Conservation (phyloP, 2,113 vertebrate genomes). For the Psilopogon haemacephalus region DNA sequence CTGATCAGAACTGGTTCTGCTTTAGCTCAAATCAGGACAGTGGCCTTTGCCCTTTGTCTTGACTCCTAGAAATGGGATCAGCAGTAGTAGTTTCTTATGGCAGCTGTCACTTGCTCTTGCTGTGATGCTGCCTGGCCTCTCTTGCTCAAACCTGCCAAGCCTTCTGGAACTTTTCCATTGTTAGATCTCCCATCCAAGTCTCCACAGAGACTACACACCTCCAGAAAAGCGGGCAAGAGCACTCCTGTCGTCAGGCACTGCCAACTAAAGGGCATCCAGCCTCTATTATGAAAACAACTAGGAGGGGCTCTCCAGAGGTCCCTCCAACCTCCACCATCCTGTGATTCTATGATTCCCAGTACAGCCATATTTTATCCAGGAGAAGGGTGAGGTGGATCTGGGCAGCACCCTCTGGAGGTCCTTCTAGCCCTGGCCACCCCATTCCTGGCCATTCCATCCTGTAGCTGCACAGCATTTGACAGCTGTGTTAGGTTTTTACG, state of each 20-base stretch:
- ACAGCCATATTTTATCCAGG: background rate
- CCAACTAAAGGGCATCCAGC: background rate
- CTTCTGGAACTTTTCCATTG: background rate
- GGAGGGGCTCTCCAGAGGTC: background rate
- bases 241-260: background rate
- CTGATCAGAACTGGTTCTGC: too few species aligned
- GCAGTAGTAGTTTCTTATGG: too few species aligned
- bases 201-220: background rate
- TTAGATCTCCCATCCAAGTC: background rate
- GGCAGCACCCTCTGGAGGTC: background rate
- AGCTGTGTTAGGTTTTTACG: slow-evolving; percentile 9
- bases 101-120: too few species aligned
- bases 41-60: too few species aligned
- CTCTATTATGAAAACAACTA: background rate
- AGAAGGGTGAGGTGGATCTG: background rate
- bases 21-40: too few species aligned
- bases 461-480: background rate
- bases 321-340: background rate
- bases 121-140: background rate
- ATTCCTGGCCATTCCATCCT: background rate
- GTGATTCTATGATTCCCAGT: background rate
- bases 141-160: background rate
- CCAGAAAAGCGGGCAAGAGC: background rate
- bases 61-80: too few species aligned
- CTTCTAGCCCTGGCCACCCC: fast-evolving